These are phyloP conservation scores for Eurystomus gularis DNA, from an alignment of 2,113 vertebrate species.

Conservation along the genomic window DNA sequence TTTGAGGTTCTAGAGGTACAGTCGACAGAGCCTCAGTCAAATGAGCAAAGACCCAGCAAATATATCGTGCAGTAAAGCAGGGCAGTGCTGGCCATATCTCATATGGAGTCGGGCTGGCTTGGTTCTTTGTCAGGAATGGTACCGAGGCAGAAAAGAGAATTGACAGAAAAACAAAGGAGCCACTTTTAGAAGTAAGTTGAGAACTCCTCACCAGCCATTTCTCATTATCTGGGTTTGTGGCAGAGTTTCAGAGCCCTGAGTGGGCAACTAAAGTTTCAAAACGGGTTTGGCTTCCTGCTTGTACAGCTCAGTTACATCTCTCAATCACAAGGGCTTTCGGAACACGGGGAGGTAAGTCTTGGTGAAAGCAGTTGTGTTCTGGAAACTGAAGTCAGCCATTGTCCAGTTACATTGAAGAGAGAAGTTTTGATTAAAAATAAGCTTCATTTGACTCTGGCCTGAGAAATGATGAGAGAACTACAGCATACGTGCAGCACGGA, in stretches of 20 bases:
- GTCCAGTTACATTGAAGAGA: neutral
- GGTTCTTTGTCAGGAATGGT: neutral
- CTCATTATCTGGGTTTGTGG: neutral
- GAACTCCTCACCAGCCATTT: neutral
- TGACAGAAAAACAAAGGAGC: constrained; percentile 22
- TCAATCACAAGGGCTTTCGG: too few relatives aligned
- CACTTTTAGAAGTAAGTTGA: constrained; percentile 6
- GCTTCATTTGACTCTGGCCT: neutral
- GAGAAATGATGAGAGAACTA: neutral
- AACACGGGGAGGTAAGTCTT: neutral
- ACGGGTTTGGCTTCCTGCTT: neutral
- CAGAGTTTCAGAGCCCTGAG: neutral
- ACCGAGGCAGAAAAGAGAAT: neutral
- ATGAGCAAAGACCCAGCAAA: neutral
- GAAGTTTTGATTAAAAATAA: neutral
- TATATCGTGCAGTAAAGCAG: neutral
- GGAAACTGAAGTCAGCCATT: neutral
- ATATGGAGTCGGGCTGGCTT: neutral
- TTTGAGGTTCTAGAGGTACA: neutral
- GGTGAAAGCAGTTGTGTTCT: neutral
- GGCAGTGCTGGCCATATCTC: neutral
- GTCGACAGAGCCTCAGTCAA: neutral
- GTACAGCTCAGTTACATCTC: constrained; percentile 8
- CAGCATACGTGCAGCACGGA: neutral
- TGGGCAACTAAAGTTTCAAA: neutral